These are phyloP conservation scores for Nysson spinosus DNA, from an alignment of 2,888 invertebrate genomes.

Conservation along the genomic window DNA sequence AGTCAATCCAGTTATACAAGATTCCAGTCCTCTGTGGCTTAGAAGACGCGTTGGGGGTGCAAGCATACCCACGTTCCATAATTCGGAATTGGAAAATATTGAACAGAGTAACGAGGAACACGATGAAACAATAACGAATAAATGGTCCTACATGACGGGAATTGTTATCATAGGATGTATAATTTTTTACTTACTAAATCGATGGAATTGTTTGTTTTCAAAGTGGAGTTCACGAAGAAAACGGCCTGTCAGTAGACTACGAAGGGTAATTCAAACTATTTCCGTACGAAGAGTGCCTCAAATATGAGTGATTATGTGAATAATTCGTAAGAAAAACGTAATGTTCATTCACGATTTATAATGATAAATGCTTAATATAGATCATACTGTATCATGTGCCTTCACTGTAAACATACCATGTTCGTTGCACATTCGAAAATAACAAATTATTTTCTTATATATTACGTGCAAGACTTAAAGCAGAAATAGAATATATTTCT, in stretches of 20 bases:
- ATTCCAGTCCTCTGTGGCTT: slow-evolving; percentile 68
- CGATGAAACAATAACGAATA: slow-evolving; percentile 42
- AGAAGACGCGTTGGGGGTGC: slow-evolving; percentile 64
- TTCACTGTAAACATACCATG: slow-evolving; percentile 36
- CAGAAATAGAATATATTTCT: slow-evolving; percentile 14
- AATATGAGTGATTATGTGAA: slow-evolving; percentile 59
- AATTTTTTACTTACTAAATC: slow-evolving; percentile 65
- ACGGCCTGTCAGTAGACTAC: slow-evolving; percentile 70
- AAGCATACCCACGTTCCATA: slow-evolving; percentile 45
- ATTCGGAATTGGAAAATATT: slow-evolving; percentile 45
- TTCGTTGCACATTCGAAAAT: slow-evolving; percentile 18
- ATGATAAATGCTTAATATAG: slow-evolving; percentile 29
- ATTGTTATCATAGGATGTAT: slow-evolving; percentile 59
- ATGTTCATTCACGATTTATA: slow-evolving; percentile 34
- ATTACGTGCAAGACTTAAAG: slow-evolving; percentile 8
- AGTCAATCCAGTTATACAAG: slow-evolving; percentile 60
- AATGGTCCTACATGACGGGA: slow-evolving; percentile 63
- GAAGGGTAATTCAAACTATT: slow-evolving; percentile 74
- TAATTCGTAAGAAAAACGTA: slow-evolving; percentile 21
- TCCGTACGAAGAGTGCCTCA: slow-evolving; percentile 73
- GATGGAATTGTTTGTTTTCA: slow-evolving; percentile 64
- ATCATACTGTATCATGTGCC: slow-evolving; percentile 47
- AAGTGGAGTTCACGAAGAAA: slow-evolving; percentile 72
- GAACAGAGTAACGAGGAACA: slow-evolving; percentile 41
- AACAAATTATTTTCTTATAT: slow-evolving; percentile 46